These are phyloP conservation scores for Lichenostomus cassidix DNA, from an alignment of 2,113 vertebrate genomes.

Conservation along the genomic window DNA sequence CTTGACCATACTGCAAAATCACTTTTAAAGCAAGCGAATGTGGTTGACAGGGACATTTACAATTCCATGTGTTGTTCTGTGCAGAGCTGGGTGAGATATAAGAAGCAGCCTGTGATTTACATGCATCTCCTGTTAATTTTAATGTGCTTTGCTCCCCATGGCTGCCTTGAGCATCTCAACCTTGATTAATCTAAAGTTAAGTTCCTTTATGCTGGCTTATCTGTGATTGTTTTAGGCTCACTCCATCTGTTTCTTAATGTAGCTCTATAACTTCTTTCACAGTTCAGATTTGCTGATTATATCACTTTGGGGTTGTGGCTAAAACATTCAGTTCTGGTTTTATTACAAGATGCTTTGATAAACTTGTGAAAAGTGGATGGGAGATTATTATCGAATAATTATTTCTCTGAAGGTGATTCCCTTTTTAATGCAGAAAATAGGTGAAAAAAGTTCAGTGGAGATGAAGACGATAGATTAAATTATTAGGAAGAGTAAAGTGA, in stretches of 20 bases:
- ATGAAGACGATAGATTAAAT: not conserved
- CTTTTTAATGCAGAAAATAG: not conserved
- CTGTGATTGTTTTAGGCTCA: conserved; percentile 1
- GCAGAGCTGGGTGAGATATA: not conserved
- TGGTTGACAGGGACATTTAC: not conserved
- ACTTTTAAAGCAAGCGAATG: not conserved
- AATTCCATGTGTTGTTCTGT: not conserved
- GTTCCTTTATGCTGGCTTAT: conserved; percentile 13
- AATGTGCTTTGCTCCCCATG: not conserved
- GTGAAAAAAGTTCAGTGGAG: not conserved
- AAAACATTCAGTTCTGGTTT: not conserved
- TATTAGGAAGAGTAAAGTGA: not conserved
- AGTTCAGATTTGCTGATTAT: not conserved
- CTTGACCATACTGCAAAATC: not conserved
- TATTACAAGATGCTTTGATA: not conserved
- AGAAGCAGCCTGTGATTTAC: not conserved
- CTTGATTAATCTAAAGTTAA: conserved; percentile 13
- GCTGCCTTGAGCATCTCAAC: conserved; percentile 16
- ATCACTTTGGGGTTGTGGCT: not conserved
- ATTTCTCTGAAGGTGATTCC: conserved; percentile 14
- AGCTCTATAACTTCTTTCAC: not conserved
- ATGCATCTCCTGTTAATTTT: not conserved
- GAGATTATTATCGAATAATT: conserved; percentile 34
- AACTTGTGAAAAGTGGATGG: not conserved
- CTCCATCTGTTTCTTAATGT: conserved; percentile 32